Evolutionary conservation across 2,113 vertebrate species (phyloP), one percentile per base, ranked within the genome.

Genomic region (Psettodes erumei): DNA sequence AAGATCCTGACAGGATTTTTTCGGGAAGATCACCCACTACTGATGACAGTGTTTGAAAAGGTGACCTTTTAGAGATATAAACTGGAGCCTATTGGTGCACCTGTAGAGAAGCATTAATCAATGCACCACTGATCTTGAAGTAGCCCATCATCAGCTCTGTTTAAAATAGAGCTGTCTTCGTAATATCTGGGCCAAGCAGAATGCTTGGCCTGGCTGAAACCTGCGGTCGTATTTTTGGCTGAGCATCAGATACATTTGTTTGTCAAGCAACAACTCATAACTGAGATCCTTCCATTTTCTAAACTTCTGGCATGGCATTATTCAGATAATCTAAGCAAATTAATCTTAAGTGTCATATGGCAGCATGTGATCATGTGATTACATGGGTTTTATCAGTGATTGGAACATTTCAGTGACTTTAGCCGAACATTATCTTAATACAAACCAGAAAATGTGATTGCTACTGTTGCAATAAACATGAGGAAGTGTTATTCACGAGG

Each of bases 241-340:
- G 38, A 16, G 71, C 59, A 60, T 82, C 32, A 51, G 21, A 76
- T 79, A 37, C n/a, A 60, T 70, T 43, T 38, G 61, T 50, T 74
- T 73, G 62, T 78, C 25, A 37, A 30, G 37, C 18, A 53, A 23
- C 10, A 65, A 47, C 4, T 59, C 60, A 66, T 19, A 40, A 19
- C 42, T 71, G 59, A 66, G 25, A 65, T 71, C 53, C 27, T 32
- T 60, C 6, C 23, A 53, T n/a, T 23, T 69, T 48, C 50, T 32
- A 42, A 58, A 21, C 32, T 4, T 27, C 45, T 40, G 58, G 12
- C 30, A 25, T 37, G 37, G 15, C 45, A 47, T 38, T 19, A 23
- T 42, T 59, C 33, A 28, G 21, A 60, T 45, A 11, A 28, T 13
- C 8, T 32, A 25, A 16, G 5, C 8, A 30, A 69, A 56, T 70